These are phyloP conservation scores for Chlamydotis undulata DNA, from an alignment of 2,113 vertebrate genomes.

Conservation along the genomic window DNA sequence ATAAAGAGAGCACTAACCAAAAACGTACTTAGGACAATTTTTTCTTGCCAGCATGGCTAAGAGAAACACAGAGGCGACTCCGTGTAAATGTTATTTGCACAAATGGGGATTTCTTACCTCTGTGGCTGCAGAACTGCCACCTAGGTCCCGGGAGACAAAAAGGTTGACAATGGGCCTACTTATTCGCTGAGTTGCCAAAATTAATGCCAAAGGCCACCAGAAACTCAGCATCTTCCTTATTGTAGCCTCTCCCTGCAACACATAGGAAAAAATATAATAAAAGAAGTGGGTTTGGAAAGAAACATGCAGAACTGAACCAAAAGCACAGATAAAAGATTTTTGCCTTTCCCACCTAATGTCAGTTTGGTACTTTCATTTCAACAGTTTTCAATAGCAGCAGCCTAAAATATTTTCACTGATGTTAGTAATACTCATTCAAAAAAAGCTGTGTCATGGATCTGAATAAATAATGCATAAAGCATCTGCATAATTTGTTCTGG, in stretches of 20 bases:
- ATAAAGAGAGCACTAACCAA: not conserved
- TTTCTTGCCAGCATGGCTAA: not conserved
- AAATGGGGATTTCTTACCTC: conserved; percentile 79
- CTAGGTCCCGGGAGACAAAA: conserved; percentile 95
- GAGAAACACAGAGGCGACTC: not conserved
- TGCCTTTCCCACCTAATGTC: not conserved
- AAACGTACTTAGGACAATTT: not conserved
- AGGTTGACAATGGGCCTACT: conserved; percentile 97
- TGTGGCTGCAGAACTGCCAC: conserved; percentile 86
- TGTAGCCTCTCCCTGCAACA: conserved; percentile 90
- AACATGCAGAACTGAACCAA: not conserved
- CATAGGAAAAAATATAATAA: not conserved
- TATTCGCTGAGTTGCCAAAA: conserved; percentile 95
- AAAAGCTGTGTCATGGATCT: not conserved
- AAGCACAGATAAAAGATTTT: not conserved
- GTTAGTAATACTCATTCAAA: conserved; percentile 7
- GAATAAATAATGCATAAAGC: not conserved
- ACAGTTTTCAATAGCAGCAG: not conserved
- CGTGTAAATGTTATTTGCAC: not conserved
- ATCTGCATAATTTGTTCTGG: conserved; percentile 5
- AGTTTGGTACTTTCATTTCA: not conserved
- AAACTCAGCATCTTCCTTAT: conserved; percentile 96
- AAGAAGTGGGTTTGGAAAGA: not conserved
- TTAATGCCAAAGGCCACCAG: conserved; percentile 98
- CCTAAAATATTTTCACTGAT: not conserved